phyloP scores from a whole-genome alignment of 2,888 invertebrate genomes.

The Melinopterus prodromus region DNA sequence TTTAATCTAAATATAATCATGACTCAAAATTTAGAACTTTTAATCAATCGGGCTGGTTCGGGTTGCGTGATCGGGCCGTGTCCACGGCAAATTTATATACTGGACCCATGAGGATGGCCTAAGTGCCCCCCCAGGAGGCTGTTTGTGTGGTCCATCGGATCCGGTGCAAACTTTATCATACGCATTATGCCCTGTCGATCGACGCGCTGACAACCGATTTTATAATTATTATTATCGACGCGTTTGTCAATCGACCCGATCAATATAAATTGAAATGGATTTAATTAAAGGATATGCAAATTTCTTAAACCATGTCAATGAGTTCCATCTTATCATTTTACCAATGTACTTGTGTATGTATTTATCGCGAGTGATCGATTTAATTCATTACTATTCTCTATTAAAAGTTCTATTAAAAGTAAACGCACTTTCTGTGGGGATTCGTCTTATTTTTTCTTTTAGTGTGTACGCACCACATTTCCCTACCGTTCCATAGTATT shows the following conservation, averaged over 20 bases:
- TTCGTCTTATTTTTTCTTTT: too few relatives aligned
- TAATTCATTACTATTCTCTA: too few relatives aligned
- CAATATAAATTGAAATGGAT: not conserved
- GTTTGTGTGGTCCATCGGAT: constrained; percentile 49
- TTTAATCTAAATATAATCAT: constrained; percentile 39
- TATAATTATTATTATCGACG: constrained; percentile 52
- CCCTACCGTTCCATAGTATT: too few relatives aligned
- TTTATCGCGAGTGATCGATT: too few relatives aligned
- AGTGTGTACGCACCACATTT: too few relatives aligned
- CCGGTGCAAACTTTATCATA: constrained; percentile 51
- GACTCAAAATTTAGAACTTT: constrained; percentile 53
- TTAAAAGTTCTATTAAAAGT: too few relatives aligned
- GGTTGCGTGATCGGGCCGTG: constrained; percentile 56
- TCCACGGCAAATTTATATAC: constrained; percentile 57
- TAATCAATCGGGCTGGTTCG: constrained; percentile 54
- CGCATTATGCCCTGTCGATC: constrained; percentile 51
- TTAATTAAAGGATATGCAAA: not conserved
- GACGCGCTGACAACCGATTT: constrained; percentile 48
- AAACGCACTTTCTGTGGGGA: too few relatives aligned
- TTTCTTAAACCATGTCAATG: not conserved
- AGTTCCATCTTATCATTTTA: not conserved
- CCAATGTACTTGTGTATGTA: too few relatives aligned
- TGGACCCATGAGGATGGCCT: constrained; percentile 57
- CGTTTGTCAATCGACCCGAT: constrained; percentile 49
- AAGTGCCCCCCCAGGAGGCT: constrained; percentile 59